These are phyloP conservation scores for Montipora efflorescens DNA, from an alignment of 64 coral and sea anemone species.

Conservation along the genomic window DNA sequence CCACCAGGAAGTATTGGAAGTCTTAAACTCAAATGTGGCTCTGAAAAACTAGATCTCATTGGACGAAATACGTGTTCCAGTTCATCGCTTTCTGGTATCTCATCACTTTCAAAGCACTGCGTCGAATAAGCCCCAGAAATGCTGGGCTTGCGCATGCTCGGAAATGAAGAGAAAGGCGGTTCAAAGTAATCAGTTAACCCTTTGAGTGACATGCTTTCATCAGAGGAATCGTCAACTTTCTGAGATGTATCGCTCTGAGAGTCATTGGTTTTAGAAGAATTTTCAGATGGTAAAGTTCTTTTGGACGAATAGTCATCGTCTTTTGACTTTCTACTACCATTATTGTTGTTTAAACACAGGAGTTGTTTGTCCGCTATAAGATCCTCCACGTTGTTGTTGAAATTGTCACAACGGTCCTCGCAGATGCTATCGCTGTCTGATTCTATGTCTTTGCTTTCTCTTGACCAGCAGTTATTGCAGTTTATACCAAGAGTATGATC, in stretches of 20 bases:
- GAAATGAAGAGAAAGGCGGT: background rate
- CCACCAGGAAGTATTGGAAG: background rate
- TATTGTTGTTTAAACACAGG: background rate
- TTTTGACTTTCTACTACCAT: background rate
- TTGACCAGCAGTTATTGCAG: background rate
- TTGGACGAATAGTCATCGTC: background rate
- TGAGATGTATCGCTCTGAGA: background rate
- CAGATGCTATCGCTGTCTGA: background rate
- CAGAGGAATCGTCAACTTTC: constrained; percentile 3
- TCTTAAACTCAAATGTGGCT: constrained; percentile 50
- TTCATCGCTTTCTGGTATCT: constrained; percentile 32
- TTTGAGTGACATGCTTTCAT: background rate
- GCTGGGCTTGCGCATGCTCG: constrained; percentile 5
- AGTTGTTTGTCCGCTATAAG: background rate
- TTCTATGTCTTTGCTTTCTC: background rate
- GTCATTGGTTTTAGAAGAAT: background rate
- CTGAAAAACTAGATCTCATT: constrained; percentile 67
- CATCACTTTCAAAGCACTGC: constrained; percentile 44
- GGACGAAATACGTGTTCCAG: background rate
- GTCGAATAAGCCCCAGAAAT: constrained; percentile 65
- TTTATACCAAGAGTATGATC: background rate
- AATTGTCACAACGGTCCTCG: background rate
- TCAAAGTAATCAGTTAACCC: background rate
- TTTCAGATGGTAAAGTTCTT: background rate
- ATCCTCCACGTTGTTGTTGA: background rate